phyloP scores from a whole-genome alignment of 2,113 vertebrate species.

The Sisor rabdophorus region DNA sequence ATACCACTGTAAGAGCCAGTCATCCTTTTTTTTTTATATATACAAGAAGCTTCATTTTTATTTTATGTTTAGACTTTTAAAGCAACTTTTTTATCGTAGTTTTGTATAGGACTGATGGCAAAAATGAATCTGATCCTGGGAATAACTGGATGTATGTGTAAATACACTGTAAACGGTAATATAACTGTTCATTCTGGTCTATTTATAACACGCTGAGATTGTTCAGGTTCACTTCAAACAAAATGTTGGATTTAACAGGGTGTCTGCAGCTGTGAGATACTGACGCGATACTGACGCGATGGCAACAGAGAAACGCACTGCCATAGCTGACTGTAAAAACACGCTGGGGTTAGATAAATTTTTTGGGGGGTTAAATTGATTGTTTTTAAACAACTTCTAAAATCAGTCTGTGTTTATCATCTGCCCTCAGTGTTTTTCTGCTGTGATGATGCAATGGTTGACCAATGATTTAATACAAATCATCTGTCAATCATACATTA shows the following conservation, averaged over 20 bases:
- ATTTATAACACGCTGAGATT: slow-evolving; percentile 42
- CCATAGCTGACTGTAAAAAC: too few relatives aligned
- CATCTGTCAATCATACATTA: too few relatives aligned
- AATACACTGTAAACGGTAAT: slow-evolving; percentile 48
- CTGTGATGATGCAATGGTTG: too few relatives aligned
- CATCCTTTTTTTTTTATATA: neutral
- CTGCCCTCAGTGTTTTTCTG: too few relatives aligned
- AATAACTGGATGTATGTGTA: slow-evolving; percentile 45
- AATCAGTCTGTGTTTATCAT: too few relatives aligned
- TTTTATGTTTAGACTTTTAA: slow-evolving; percentile 19
- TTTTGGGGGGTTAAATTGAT: too few relatives aligned
- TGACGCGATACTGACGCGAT: too few relatives aligned
- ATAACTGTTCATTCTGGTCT: slow-evolving; percentile 43
- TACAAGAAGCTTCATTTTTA: neutral
- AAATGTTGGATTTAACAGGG: slow-evolving; percentile 30
- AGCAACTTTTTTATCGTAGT: slow-evolving; percentile 13
- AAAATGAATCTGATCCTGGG: slow-evolving; percentile 35
- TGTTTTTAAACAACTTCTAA: too few relatives aligned
- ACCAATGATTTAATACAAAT: too few relatives aligned
- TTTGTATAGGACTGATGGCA: slow-evolving; percentile 38
- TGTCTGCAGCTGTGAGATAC: neutral
- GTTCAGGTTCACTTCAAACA: slow-evolving; percentile 6
- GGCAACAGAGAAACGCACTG: too few relatives aligned
- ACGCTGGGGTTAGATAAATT: too few relatives aligned
- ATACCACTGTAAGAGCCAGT: slow-evolving; percentile 44